Conservation (phyloP, 2,113 vertebrate genomes). For the Tyrannus savana region DNA sequence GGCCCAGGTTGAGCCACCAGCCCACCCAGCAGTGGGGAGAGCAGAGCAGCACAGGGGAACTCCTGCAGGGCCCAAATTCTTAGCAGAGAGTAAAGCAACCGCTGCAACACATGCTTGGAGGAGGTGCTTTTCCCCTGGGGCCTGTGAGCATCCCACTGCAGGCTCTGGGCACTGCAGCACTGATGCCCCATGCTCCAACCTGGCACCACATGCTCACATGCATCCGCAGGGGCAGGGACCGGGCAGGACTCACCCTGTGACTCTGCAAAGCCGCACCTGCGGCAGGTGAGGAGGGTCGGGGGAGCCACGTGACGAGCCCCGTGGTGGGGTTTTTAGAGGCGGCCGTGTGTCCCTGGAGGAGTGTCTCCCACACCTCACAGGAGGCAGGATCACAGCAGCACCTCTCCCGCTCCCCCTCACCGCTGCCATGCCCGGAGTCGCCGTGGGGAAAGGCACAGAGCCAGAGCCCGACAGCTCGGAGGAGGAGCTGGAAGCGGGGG, state of each 20-base stretch:
- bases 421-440: slow-evolving; percentile 17
- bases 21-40: background rate
- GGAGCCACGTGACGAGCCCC: slow-evolving; percentile 66
- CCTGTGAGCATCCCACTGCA: background rate
- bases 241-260: background rate
- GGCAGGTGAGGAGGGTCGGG: slow-evolving; percentile 71
- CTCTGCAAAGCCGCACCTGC: slow-evolving; percentile 50
- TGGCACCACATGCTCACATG: accelerated
- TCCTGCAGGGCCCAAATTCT: background rate
- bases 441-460: background rate
- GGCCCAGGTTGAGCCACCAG: background rate
- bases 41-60: background rate
- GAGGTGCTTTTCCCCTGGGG: background rate
- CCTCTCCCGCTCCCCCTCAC: background rate
- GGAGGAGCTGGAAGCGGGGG: slow-evolving; percentile 71
- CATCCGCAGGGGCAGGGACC: background rate
- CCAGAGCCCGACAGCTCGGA: slow-evolving; percentile 71
- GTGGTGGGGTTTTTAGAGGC: slow-evolving; percentile 41
- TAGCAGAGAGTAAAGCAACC: background rate
- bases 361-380: slow-evolving; percentile 8
- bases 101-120: accelerated
- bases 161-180: background rate
- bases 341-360: slow-evolving; percentile 1
- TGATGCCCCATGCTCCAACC: accelerated
- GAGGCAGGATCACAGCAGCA: background rate